These are phyloP conservation scores for Oscheius onirici DNA, from an alignment of 2,888 invertebrate genomes.

Conservation along the genomic window DNA sequence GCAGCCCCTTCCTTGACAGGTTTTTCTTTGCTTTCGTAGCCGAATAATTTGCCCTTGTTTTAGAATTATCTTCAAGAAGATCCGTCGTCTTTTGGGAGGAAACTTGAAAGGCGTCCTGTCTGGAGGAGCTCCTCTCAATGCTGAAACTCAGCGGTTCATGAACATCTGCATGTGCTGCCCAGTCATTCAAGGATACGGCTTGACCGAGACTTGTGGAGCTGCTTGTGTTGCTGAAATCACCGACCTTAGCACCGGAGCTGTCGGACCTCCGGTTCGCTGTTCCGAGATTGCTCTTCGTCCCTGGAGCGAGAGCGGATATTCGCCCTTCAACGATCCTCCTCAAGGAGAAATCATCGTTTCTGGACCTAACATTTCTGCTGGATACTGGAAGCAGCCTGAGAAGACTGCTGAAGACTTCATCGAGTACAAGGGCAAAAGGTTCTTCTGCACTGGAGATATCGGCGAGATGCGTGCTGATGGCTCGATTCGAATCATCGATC, in stretches of 20 bases:
- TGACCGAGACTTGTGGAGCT: slow-evolving; percentile 95
- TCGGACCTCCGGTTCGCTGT: slow-evolving; percentile 86
- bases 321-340: slow-evolving; percentile 87
- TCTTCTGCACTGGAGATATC: slow-evolving; percentile 96
- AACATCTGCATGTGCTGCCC: slow-evolving; percentile 88
- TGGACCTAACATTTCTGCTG: slow-evolving; percentile 88
- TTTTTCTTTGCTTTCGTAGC: slow-evolving; percentile 34
- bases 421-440: slow-evolving; percentile 80
- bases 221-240: slow-evolving; percentile 76
- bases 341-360: slow-evolving; percentile 87
- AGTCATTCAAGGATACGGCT: slow-evolving; percentile 86
- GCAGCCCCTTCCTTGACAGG: slow-evolving; percentile 74
- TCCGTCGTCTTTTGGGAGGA: slow-evolving; percentile 85
- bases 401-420: slow-evolving; percentile 83
- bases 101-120: slow-evolving; percentile 85
- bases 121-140: slow-evolving; percentile 88
- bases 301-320: slow-evolving; percentile 93
- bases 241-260: slow-evolving; percentile 83
- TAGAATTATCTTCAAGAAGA: slow-evolving; percentile 78
- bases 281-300: slow-evolving; percentile 86
- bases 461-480: slow-evolving; percentile 92
- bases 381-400: slow-evolving; percentile 89
- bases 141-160: slow-evolving; percentile 92
- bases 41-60: not conserved
- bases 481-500: slow-evolving; percentile 92